These are phyloP conservation scores for Pollenia angustigena DNA, from an alignment of 2,888 invertebrate species.

Conservation along the genomic window DNA sequence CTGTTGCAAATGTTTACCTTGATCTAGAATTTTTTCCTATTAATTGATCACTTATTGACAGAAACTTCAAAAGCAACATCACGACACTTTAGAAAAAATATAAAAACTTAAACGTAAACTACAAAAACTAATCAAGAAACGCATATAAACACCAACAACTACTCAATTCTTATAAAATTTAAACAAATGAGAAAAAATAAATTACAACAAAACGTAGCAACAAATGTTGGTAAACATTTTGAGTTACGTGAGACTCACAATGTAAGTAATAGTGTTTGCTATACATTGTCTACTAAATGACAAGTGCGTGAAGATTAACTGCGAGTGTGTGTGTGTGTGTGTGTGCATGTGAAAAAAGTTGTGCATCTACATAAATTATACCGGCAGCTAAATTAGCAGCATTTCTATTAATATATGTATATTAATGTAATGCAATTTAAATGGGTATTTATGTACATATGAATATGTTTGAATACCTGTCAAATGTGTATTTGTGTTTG, in stretches of 20 bases:
- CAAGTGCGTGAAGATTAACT: slow-evolving; percentile 47
- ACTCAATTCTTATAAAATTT: slow-evolving; percentile 38
- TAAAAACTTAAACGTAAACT: neutral
- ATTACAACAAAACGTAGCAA: slow-evolving; percentile 38
- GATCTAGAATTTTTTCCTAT: slow-evolving; percentile 82
- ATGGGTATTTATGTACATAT: neutral
- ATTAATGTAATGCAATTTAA: neutral
- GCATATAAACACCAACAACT: neutral
- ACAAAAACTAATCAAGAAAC: slow-evolving; percentile 19
- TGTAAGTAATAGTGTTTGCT: slow-evolving; percentile 16
- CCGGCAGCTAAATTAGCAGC: slow-evolving; percentile 82
- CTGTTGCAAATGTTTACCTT: slow-evolving; percentile 69
- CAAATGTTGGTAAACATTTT: slow-evolving; percentile 28
- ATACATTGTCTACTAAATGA: slow-evolving; percentile 9
- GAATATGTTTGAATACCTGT: neutral
- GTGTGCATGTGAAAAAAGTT: neutral
- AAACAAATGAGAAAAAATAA: slow-evolving; percentile 45
- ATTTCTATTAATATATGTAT: slow-evolving; percentile 56
- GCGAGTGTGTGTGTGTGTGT: neutral
- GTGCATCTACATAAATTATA: slow-evolving; percentile 74
- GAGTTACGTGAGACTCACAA: slow-evolving; percentile 1
- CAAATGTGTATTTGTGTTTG: neutral
- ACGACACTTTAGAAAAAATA: slow-evolving; percentile 77
- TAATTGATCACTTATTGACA: slow-evolving; percentile 83
- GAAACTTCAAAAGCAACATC: slow-evolving; percentile 81